Evolutionary conservation across 1,140 invertebrate genomes (phyloP).

Genomic region (Phortica variegata): DNA sequence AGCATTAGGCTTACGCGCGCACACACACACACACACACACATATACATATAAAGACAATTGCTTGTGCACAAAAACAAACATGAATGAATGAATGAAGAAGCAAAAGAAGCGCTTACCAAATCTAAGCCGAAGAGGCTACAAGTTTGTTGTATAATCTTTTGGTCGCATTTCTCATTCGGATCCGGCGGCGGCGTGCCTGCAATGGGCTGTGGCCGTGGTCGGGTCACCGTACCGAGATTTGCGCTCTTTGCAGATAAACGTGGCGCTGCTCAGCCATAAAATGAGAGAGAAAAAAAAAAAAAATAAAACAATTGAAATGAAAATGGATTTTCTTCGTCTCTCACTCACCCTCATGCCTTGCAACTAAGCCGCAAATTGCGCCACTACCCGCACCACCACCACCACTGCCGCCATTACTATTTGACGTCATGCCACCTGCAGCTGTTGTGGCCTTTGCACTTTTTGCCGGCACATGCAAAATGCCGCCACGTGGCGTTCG

Average conservation of each 20-base stretch:
- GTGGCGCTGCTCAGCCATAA: conserved; percentile 25
- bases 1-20: too few relatives aligned
- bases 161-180: conserved; percentile 78
- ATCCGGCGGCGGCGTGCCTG: conserved; percentile 77
- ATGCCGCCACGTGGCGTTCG: conserved; percentile 15
- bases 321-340: background rate
- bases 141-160: conserved; percentile 86
- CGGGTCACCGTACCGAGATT: conserved; percentile 60
- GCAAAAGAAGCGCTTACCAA: conserved; percentile 74
- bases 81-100: too few relatives aligned
- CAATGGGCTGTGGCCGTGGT: conserved; percentile 83
- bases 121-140: conserved; percentile 85
- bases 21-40: too few relatives aligned
- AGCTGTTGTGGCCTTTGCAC: conserved; percentile 25
- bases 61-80: too few relatives aligned
- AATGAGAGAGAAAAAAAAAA: conserved; percentile 9
- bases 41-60: too few relatives aligned
- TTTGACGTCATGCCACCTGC: conserved; percentile 8
- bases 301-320: background rate
- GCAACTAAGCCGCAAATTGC: conserved; percentile 16
- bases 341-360: conserved; percentile 26
- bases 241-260: conserved; percentile 45
- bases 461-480: background rate
- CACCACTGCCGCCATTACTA: conserved; percentile 29
- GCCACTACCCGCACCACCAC: conserved; percentile 22